Evolutionary conservation across 2,797 vertebrate species (phyloP).

Genomic region (Clamator glandarius): DNA sequence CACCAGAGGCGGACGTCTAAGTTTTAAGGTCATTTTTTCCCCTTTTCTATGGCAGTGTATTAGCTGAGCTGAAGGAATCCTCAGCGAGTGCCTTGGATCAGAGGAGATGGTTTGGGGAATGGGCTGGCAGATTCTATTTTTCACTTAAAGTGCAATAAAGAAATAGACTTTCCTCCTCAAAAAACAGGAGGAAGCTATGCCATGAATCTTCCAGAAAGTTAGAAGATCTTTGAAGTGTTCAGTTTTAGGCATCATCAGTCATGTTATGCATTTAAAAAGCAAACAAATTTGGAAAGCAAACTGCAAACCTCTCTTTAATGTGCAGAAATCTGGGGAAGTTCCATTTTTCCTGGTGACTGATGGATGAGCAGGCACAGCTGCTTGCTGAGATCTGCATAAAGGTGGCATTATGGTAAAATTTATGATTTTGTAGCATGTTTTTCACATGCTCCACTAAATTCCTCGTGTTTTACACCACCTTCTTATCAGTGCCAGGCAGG

Average conservation of each 20-base stretch:
- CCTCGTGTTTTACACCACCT: neutral
- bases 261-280: conserved; percentile 31
- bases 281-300: neutral
- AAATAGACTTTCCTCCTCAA: conserved; percentile 35
- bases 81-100: conserved; percentile 15
- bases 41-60: conserved; percentile 23
- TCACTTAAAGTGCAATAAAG: conserved; percentile 32
- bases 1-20: conserved; percentile 35
- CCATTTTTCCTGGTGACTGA: neutral
- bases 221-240: neutral
- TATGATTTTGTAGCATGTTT: neutral
- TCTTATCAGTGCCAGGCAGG: neutral
- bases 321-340: neutral
- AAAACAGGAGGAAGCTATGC: neutral
- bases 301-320: neutral
- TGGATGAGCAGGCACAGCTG: neutral
- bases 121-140: conserved; percentile 9
- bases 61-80: conserved; percentile 29
- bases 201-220: conserved; percentile 39
- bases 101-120: conserved; percentile 33
- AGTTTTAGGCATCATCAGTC: conserved; percentile 16
- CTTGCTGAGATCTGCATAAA: neutral
- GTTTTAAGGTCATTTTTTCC: conserved; percentile 40
- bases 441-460: neutral
- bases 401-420: neutral